Conservation (phyloP, 2,797 vertebrate genomes). For the Enteromius thamalakanensis region DNA sequence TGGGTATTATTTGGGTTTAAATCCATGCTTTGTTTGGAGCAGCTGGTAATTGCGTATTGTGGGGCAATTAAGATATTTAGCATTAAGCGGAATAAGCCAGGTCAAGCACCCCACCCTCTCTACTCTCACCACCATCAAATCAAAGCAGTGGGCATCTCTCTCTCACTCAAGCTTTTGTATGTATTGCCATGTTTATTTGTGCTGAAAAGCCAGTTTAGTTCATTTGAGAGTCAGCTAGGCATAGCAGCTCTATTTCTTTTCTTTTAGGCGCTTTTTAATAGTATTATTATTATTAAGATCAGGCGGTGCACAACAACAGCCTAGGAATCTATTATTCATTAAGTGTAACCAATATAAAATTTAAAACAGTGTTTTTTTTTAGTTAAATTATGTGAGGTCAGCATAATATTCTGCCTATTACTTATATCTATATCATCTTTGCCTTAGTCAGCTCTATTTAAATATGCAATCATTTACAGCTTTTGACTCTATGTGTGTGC, state of each 20-base stretch:
- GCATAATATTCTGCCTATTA: constrained; percentile 99
- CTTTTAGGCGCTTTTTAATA: constrained; percentile 57
- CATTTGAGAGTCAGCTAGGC: constrained; percentile 81
- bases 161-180: constrained; percentile 65
- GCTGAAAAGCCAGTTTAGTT: constrained; percentile 81
- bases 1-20: constrained; percentile 60
- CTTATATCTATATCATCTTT: constrained; percentile 99
- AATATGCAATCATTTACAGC: constrained; percentile 99
- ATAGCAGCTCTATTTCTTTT: constrained; percentile 78
- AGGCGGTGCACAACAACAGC: constrained; percentile 90
- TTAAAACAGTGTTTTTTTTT: constrained; percentile 92
- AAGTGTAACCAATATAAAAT: constrained; percentile 99
- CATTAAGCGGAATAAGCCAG: constrained; percentile 58
- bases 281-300: constrained; percentile 82
- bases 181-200: constrained; percentile 81
- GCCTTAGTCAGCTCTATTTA: constrained; percentile 99
- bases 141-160: constrained; percentile 50
- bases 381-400: constrained; percentile 99
- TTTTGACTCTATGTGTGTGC: constrained; percentile 96
- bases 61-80: constrained; percentile 66
- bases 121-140: constrained; percentile 54
- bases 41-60: constrained; percentile 66
- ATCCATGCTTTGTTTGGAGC: constrained; percentile 64
- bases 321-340: constrained; percentile 99
- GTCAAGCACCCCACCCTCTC: constrained; percentile 59